Base-by-base conservation (phyloP, 2,888 invertebrate species). In the Trileptium ribeirensis region DNA sequence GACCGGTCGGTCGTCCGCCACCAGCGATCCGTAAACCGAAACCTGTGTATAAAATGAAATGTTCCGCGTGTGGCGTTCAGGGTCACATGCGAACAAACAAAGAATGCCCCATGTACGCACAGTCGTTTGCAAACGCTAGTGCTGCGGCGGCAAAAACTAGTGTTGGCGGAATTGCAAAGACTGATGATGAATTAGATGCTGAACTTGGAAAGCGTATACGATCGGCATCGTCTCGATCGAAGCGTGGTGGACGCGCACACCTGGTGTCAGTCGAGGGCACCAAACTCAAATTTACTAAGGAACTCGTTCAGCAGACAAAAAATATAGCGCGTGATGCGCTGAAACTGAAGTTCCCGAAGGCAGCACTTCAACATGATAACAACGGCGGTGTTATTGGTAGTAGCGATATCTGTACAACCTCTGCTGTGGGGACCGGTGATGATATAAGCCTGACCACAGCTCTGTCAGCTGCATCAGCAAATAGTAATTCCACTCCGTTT, bases 81-180 rank as follows among this genome's bases (percentile, higher is more conserved):
- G 93, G 93, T 15, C 93, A 93, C 87, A 93, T 93, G 93, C 89
- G 97, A 80, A 99, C 98, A 0, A 99, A 99, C 90, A 97, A 97
- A 89, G 95, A 97, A 19, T 99, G 99, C 89, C 98, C 97, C 0
- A 89, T 95, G 78, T 99, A 97, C 89, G 94, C 94, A 82, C 93
- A 93, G 89, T 91, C 78, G 83, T 36, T 36, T 36, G 15, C 34
- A 70, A 31, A 37, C 8, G 37, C 34, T 15, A 8, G 8, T 8
- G 38, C 37, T n/a, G 37, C 37, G 3, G n/a, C 77, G 2, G 77
- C 15, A 2, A 36, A 15, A 2, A 8, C 36, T 1, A 67, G 24
- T 31, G 19, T n/a, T 2, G 33, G 29, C 1, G 85, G 86, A 80
- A 88, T 89, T 37, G 87, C 89, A 83, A 87, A 88, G 84, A 88